Conservation (phyloP, 2,888 invertebrate species). For the Nymphalis polychloros region DNA sequence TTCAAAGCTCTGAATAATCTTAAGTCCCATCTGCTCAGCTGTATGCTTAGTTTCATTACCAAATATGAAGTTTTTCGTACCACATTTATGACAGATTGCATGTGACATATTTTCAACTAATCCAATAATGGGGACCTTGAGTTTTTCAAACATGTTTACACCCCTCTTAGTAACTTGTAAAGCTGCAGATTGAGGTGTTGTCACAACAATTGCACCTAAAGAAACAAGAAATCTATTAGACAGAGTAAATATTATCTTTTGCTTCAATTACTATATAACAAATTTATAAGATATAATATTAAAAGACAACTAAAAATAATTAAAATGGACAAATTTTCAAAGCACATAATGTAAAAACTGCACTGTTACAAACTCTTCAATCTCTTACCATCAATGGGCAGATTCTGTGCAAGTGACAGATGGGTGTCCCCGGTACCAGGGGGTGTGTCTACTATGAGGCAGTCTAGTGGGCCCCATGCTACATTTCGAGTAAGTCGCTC, state of each 20-base stretch:
- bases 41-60: slow-evolving; percentile 84
- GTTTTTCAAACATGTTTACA: slow-evolving; percentile 92
- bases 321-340: too few relatives aligned
- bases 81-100: slow-evolving; percentile 89
- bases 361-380: too few relatives aligned
- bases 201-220: slow-evolving; percentile 92
- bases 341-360: too few relatives aligned
- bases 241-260: background rate
- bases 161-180: slow-evolving; percentile 93
- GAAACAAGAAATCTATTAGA: slow-evolving; percentile 20
- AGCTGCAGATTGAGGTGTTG: slow-evolving; percentile 95
- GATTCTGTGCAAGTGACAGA: slow-evolving; percentile 93
- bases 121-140: slow-evolving; percentile 92
- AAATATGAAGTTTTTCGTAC: slow-evolving; percentile 87
- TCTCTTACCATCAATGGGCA: slow-evolving; percentile 87
- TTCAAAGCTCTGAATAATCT: slow-evolving; percentile 87
- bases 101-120: slow-evolving; percentile 95
- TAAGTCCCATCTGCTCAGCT: slow-evolving; percentile 84
- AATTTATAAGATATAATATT: background rate
- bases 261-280: background rate
- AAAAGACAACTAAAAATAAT: background rate
- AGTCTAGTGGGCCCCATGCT: slow-evolving; percentile 94
- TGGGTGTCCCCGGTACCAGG: slow-evolving; percentile 99
- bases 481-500: slow-evolving; percentile 92
- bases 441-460: slow-evolving; percentile 95